Percentiles rank a stretch among this genome's conserved stretches.
These are phyloP conservation scores for Halichoeres trimaculatus DNA, from an alignment of 2,113 vertebrate species.

Conservation along the genomic window DNA sequence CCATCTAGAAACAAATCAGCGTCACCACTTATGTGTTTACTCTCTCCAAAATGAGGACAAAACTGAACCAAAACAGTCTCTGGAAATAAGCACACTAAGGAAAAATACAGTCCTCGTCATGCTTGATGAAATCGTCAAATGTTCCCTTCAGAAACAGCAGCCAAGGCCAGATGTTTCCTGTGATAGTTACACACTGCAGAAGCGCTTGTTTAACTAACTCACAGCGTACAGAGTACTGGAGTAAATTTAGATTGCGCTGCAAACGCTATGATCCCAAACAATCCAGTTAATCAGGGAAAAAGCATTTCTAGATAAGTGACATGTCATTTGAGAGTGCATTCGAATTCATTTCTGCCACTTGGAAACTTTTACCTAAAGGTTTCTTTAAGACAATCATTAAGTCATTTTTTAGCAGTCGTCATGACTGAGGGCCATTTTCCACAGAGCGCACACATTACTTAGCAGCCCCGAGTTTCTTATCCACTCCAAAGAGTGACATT, in stretches of 20 bases:
- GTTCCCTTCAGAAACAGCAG: conserved; percentile 32
- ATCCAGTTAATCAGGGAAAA: not conserved
- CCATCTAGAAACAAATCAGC: conserved; percentile 64
- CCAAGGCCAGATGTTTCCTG: conserved; percentile 31
- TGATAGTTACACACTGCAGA: conserved; percentile 21
- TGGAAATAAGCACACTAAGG: conserved; percentile 23
- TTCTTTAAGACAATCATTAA: conserved; percentile 9
- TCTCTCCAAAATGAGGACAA: conserved; percentile 68
- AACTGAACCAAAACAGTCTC: conserved; percentile 59
- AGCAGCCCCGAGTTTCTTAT: conserved; percentile 36
- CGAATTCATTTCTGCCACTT: conserved; percentile 1
- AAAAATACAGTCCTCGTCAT: conserved; percentile 33
- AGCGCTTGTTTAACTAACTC: not conserved
- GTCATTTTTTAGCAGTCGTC: conserved; percentile 23
- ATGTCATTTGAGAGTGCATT: not conserved
- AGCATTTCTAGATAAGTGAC: not conserved
- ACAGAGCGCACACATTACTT: conserved; percentile 9
- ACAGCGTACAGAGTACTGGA: not conserved
- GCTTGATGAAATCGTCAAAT: conserved; percentile 45
- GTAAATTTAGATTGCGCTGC: not conserved
- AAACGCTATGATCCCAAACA: not conserved
- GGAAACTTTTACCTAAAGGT: conserved; percentile 17
- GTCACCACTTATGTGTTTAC: conserved; percentile 67
- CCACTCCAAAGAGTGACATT: conserved; percentile 52
- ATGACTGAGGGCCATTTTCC: conserved; percentile 6